phyloP scores from a whole-genome alignment of 2,888 invertebrate genomes.

The Epirrhoe tristata region DNA sequence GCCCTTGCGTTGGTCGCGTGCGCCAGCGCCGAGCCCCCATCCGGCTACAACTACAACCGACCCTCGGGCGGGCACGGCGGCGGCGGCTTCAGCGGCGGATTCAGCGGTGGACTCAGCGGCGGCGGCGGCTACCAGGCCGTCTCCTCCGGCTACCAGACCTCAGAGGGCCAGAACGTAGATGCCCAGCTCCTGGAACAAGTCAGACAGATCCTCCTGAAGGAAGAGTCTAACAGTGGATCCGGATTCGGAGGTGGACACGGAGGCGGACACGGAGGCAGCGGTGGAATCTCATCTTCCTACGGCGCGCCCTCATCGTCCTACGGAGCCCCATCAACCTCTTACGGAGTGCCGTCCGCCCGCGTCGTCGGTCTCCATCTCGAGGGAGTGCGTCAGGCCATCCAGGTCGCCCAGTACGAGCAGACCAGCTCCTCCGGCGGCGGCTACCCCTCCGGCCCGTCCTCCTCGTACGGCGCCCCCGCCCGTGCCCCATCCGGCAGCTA shows the following conservation, averaged over 20 bases:
- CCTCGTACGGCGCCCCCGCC: conserved; percentile 85
- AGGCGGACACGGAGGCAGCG: conserved; percentile 86
- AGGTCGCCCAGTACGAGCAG: conserved; percentile 94
- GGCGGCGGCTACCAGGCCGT: conserved; percentile 91
- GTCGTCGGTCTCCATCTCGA: conserved; percentile 95
- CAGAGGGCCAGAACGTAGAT: conserved; percentile 93
- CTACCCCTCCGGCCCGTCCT: conserved; percentile 67
- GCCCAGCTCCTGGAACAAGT: conserved; percentile 92
- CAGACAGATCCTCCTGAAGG: conserved; percentile 93
- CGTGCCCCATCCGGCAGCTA: conserved; percentile 88
- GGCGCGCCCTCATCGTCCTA: conserved; percentile 87
- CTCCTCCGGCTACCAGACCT: conserved; percentile 91
- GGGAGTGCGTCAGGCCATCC: conserved; percentile 94
- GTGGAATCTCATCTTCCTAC: conserved; percentile 88
- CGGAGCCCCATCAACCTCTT: conserved; percentile 87
- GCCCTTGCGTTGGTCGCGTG: conserved; percentile 92
- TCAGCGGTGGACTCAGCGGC: conserved; percentile 76
- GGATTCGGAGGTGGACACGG: conserved; percentile 85
- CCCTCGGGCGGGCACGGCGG: conserved; percentile 85
- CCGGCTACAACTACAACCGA: conserved; percentile 91
- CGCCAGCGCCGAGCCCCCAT: conserved; percentile 90
- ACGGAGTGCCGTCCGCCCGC: conserved; percentile 77
- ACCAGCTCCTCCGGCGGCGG: conserved; percentile 79
- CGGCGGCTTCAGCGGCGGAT: conserved; percentile 73
- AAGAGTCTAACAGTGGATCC: conserved; percentile 86